Base-by-base conservation (phyloP, 1,140 invertebrate genomes). In the Tribolium madens region DNA sequence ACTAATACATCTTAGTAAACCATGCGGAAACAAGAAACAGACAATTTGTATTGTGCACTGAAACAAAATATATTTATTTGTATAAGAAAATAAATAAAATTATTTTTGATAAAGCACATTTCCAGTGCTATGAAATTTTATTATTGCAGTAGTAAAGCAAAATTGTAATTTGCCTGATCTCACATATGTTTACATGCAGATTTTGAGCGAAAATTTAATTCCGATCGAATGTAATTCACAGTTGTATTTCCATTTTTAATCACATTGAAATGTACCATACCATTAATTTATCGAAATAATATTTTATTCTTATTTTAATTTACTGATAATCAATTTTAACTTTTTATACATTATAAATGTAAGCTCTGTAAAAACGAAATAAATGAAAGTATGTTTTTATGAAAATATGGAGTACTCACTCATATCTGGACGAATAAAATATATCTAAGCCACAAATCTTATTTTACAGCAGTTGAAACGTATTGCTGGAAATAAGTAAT, bases 381-480 rank as follows among this genome's bases (percentile, higher is more conserved):
- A 10, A 26, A 64, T 64, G 31, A 64, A 64, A 64, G 10, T 18
- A 10, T 64, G 36, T 64, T 33, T 64, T 64, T 64, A 33, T 31
- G 57, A 64, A 42, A 42, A 42, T 42, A 7, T 26, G 3, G 52
- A 57, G 15, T 57, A 57, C 18, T 57, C 17, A 57, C 18, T 57
- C 17, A 17, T 57, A 33, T 64, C 57, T 31, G 10, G 21, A 33
- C 10, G 57, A 64, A 36, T 64, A 64, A 64, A 64, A 36, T 64
- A 64, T 64, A 64, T 64, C 57, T 64, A 33, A 12, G 21, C n/a
- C 10, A 33, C 26, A 64, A 64, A 64, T 64, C 57, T 64, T 64
- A 64, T 42, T 42, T 42, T 42, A 42, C 4, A 42, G 36, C 21
- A 14, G 21, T 60, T n/a, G 18, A 60, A 26, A 7, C 7, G n/a